A percentile compares a stretch with the other conserved stretches of the same genome.
Evolutionary conservation across 2,113 vertebrate genomes (phyloP).

Genomic region (Sinocyclocheilus anshuiensis): DNA sequence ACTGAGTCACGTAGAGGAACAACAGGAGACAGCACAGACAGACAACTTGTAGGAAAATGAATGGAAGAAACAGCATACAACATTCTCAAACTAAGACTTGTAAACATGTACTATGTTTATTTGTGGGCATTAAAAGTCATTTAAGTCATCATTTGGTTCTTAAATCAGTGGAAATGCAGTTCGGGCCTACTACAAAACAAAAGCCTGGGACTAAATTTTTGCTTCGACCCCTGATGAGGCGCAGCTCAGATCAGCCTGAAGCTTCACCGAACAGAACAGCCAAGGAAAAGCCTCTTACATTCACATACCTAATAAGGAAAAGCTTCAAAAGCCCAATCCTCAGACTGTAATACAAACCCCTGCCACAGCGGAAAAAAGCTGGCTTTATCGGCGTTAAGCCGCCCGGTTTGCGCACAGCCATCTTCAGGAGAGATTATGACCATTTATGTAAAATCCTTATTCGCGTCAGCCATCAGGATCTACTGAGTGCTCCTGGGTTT

Average conservation of each 20-base stretch:
- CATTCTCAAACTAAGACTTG: background rate
- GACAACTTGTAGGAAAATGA: background rate
- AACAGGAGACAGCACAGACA: background rate
- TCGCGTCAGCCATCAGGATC: background rate
- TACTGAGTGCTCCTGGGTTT: background rate
- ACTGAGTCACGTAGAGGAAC: background rate
- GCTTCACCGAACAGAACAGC: background rate
- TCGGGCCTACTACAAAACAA: background rate
- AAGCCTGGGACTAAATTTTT: constrained; percentile 18
- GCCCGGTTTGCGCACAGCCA: background rate
- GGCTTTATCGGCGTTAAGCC: constrained; percentile 38
- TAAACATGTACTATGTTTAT: too few species aligned
- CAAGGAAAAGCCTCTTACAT: constrained; percentile 37
- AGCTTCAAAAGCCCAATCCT: constrained; percentile 46
- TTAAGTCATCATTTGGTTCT: background rate
- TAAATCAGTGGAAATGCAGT: background rate
- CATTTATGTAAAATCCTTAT: constrained; percentile 34
- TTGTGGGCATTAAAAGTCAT: background rate
- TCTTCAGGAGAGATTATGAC: constrained; percentile 48
- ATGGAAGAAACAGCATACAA: background rate
- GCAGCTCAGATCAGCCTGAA: background rate
- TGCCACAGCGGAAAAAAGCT: background rate
- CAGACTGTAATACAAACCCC: constrained; percentile 61
- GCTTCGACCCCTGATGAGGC: background rate
- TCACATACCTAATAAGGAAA: constrained; percentile 50